Base-by-base conservation (phyloP, 2,888 invertebrate species). In the Zelleria hepariella region DNA sequence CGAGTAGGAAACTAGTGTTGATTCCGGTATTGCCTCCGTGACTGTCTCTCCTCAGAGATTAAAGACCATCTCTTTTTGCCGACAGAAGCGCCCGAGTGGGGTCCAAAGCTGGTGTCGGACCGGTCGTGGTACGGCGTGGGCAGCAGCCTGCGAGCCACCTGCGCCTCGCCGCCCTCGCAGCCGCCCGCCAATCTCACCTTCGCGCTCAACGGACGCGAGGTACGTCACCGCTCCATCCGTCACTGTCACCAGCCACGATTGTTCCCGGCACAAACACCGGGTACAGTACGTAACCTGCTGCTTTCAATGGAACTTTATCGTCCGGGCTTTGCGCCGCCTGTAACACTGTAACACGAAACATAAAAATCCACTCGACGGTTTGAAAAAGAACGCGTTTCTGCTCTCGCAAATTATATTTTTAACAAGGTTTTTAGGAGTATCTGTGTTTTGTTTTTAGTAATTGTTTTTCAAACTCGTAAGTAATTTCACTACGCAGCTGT, bases 171-270 rank as follows among this genome's bases (percentile, higher is more conserved):
- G 18, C 90, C 91, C 18, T 91, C 92, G 58, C 91, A 91, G 78
- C 94, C 94, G 24, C 88, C 93, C 15, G 92, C 92, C 58, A 94
- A 94, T 77, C 87, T 94, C 68, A 94, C 93, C 56, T 94, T 93
- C 88, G 91, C 91, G 64, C 87, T 94, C 59, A 94, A 94, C 73
- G 93, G 92, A 61, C 86, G 80, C 72, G 92, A 83, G 90, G 92
- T 87, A 67, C 62, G 57, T 42, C n/a, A 42, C 32, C 32, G 15
- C 32, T 42, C 32, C 32, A 42, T 42, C 32, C 32, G 32, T 42
- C 32, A 42, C 32, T 42, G 32, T 42, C 32, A 42, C 32, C 32
- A 15, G 2, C 51, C 18, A n/a, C 18, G 18, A 51, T 51, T 21
- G 20, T 21, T 42, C 32, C 4, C 32, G 15, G 32, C 32, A 10